Base-by-base conservation (phyloP, 2,797 vertebrate species). In the Calcarius lapponicus region DNA sequence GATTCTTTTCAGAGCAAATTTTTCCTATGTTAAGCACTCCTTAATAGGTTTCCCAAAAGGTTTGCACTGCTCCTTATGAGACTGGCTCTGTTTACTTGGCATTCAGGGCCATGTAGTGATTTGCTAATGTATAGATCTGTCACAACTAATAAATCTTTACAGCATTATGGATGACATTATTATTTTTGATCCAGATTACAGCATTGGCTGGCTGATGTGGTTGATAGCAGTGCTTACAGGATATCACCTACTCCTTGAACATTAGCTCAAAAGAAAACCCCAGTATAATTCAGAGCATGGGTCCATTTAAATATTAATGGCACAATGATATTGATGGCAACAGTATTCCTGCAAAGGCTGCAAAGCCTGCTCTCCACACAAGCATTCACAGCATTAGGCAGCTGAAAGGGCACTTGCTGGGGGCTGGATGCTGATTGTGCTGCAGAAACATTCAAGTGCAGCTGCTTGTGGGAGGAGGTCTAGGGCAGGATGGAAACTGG, bases 131-230 rank as follows among this genome's bases (percentile, higher is more conserved):
- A 97, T 94, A 89, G 87, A 88, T 91, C 74, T 97, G 96, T 92
- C 96, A 95, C 93, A 93, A 86, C 90, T 69, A 95, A 97, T 97
- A 97, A 96, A 97, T 97, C 96, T 95, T 93, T 78, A 70, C 88
- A 75, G 75, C 8, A 10, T 97, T 97, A 97, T 97, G 96, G 97
- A 97, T 97, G 88, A 67, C 70, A 82, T 97, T 94, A 96, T 97
- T 97, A 97, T 94, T 97, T 97, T 96, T 95, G 95, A 97, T 95
- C 95, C 95, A 97, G 97, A 97, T 97, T 96, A 89, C 71, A 90
- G 60, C 78, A 26, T 5, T 88, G 71, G 67, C 86, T 93, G 36
- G 78, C 71, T 90, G 96, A 95, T 92, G 88, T 5, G 32, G 78
- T 38, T 92, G 94, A 97, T 96, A 92, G 15, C 4, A 40, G 16